Percentiles rank a stretch among this genome's conserved stretches.
These are phyloP conservation scores for Pipra filicauda DNA, from an alignment of 2,113 vertebrate species.

Conservation along the genomic window DNA sequence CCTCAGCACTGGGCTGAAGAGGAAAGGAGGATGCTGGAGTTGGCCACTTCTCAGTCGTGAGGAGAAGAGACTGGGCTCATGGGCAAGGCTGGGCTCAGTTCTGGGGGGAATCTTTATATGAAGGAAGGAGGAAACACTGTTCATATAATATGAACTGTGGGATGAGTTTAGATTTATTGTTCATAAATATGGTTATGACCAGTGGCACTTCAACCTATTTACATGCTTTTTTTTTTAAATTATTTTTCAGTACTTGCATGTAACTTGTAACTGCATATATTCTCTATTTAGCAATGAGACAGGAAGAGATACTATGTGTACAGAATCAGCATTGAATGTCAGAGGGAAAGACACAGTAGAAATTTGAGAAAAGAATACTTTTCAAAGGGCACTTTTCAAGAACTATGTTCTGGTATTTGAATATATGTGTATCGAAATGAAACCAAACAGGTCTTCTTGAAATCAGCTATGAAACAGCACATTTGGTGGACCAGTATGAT, in stretches of 20 bases:
- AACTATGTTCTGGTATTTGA: background rate
- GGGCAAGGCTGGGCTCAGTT: background rate
- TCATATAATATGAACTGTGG: background rate
- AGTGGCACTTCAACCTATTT: background rate
- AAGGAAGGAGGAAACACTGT: background rate
- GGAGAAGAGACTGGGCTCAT: background rate
- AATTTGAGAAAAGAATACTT: background rate
- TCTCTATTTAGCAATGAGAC: background rate
- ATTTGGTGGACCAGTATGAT: background rate
- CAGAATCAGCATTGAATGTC: background rate
- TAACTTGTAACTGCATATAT: background rate
- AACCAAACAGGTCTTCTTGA: background rate
- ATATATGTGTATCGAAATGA: background rate
- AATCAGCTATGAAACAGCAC: background rate
- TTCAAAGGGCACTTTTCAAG: background rate
- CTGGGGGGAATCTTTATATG: background rate
- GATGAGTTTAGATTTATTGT: background rate
- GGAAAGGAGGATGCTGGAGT: background rate
- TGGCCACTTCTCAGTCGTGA: background rate
- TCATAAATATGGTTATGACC: background rate
- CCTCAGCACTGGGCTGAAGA: fast-evolving
- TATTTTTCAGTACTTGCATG: background rate
- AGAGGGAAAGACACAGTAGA: background rate
- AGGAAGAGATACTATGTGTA: background rate
- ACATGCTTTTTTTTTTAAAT: background rate